Percentiles rank a stretch among this genome's conserved stretches.
phyloP scores from a whole-genome alignment of 2,113 vertebrate genomes.

The Myanophis thanlyinensis region DNA sequence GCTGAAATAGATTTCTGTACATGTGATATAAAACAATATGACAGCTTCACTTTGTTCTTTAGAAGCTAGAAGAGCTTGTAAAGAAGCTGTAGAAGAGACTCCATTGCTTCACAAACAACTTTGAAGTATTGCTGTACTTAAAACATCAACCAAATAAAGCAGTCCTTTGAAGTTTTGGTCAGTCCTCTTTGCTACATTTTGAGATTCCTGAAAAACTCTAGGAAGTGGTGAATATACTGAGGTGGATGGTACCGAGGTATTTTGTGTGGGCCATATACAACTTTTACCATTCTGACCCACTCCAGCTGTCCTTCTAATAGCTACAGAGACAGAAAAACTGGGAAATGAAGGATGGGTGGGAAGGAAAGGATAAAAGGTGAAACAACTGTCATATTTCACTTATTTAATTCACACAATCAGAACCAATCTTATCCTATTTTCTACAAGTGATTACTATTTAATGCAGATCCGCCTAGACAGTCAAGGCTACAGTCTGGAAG shows the following conservation, averaged over 20 bases:
- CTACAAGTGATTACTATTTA: background rate
- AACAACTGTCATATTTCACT: background rate
- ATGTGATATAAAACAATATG: background rate
- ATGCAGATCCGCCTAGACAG: background rate
- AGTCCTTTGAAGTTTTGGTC: background rate
- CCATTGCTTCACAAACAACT: background rate
- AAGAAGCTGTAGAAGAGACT: background rate
- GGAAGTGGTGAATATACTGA: background rate
- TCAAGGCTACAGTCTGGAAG: background rate
- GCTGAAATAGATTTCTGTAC: background rate
- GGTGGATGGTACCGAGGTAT: background rate
- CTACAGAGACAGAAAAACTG: background rate
- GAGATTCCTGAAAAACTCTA: background rate
- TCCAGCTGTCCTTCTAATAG: background rate
- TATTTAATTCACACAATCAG: background rate
- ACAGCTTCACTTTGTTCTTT: background rate
- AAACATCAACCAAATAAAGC: background rate
- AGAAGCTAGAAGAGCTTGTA: background rate
- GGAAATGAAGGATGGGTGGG: background rate
- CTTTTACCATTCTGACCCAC: background rate
- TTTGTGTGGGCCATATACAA: background rate
- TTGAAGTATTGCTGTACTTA: background rate
- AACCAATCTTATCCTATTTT: background rate
- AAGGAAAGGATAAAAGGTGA: background rate
- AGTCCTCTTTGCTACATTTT: background rate